These are phyloP conservation scores for Ictalurus punctatus DNA, from an alignment of 2,113 vertebrate species.

Conservation along the genomic window DNA sequence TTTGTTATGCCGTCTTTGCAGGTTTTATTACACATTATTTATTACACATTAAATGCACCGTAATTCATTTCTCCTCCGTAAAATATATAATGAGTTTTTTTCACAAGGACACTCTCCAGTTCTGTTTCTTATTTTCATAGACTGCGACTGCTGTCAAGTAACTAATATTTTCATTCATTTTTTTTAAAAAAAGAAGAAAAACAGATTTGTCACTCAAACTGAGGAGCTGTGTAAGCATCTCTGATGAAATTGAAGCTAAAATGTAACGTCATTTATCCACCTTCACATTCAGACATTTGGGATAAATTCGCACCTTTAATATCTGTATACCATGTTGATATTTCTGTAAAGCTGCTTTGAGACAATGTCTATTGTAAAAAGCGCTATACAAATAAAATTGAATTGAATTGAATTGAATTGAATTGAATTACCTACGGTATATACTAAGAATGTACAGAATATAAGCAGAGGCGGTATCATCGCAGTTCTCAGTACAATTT, in stretches of 20 bases:
- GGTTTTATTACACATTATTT: neutral
- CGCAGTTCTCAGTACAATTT: neutral
- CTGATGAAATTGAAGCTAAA: too few relatives aligned
- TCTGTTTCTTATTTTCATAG: neutral
- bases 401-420: too few relatives aligned
- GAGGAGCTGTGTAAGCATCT: neutral
- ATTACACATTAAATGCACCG: neutral
- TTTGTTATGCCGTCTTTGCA: neutral
- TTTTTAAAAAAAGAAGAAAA: neutral
- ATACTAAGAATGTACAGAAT: neutral
- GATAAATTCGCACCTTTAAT: too few relatives aligned
- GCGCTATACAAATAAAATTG: too few relatives aligned
- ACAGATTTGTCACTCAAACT: neutral
- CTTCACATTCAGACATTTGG: neutral
- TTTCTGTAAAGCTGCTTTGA: too few relatives aligned
- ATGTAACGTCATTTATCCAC: neutral
- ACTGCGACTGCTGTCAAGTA: neutral
- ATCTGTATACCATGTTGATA: too few relatives aligned
- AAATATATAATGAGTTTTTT: neutral
- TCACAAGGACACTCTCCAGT: neutral
- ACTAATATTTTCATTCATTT: neutral
- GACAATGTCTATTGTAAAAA: too few relatives aligned
- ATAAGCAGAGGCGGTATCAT: neutral
- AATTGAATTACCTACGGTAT: neutral
- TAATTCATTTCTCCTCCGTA: conserved; percentile 3